These are phyloP conservation scores for Drosophila suzukii DNA, from an alignment of 1,140 invertebrate genomes.

Conservation along the genomic window DNA sequence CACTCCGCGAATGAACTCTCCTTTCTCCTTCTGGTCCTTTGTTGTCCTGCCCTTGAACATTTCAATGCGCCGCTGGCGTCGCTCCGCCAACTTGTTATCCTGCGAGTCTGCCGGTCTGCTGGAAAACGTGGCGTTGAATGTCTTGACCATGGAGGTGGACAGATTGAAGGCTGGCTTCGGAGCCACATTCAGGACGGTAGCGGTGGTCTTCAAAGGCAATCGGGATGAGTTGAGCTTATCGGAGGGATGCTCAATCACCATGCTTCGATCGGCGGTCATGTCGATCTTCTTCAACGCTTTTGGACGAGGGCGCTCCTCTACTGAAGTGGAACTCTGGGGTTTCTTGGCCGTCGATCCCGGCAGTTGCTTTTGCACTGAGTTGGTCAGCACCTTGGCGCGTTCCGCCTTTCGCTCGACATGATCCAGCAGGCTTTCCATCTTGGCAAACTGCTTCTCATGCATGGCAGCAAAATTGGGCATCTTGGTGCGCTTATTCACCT, in stretches of 20 bases:
- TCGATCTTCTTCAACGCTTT: conserved; percentile 43
- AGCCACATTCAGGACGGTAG: conserved; percentile 3
- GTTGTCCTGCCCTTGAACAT: conserved; percentile 68
- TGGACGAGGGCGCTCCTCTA: background rate
- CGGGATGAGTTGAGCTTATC: conserved; percentile 4
- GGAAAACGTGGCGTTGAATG: conserved; percentile 13
- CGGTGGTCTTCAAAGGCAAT: conserved; percentile 14
- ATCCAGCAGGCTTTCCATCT: conserved; percentile 88
- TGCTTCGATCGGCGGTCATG: background rate
- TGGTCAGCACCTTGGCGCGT: conserved; percentile 84
- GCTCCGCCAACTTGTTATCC: conserved; percentile 37
- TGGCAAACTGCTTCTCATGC: conserved; percentile 87
- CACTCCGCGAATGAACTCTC: conserved; percentile 86
- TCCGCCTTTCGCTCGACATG: conserved; percentile 85
- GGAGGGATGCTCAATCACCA: background rate
- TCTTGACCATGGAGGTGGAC: conserved; percentile 23
- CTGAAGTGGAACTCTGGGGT: background rate
- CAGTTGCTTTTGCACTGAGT: conserved; percentile 47
- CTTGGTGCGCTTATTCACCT: conserved; percentile 83
- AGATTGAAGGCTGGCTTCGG: conserved; percentile 46
- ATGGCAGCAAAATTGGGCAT: conserved; percentile 88
- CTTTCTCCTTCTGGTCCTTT: conserved; percentile 13
- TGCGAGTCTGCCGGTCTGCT: background rate
- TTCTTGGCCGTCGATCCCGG: conserved; percentile 39
- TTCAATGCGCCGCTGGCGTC: conserved; percentile 67